Conservation (phyloP, 2,888 invertebrate species). For the Minunthozetes semirufus region DNA sequence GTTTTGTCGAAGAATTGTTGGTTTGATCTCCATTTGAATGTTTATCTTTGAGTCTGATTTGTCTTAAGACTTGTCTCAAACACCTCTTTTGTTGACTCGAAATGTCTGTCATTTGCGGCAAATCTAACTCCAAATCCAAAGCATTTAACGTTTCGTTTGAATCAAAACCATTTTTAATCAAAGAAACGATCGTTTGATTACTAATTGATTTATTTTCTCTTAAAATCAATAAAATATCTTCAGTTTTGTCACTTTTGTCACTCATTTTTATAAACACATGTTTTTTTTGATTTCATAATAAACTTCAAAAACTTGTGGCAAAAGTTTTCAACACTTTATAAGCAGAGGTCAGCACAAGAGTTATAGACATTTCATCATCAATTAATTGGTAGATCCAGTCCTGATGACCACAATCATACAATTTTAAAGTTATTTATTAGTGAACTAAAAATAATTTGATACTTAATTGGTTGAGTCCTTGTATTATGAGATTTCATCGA, state of each 20-base stretch:
- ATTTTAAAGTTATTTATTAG: too few species aligned
- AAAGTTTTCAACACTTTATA: too few species aligned
- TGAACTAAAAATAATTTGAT: too few species aligned
- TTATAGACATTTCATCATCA: too few species aligned
- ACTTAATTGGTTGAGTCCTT: too few species aligned
- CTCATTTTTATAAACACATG: not conserved
- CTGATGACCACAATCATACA: too few species aligned
- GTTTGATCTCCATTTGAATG: not conserved
- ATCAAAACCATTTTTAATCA: not conserved
- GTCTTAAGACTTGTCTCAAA: not conserved
- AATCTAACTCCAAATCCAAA: not conserved
- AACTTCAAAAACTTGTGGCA: too few species aligned
- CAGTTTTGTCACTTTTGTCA: not conserved
- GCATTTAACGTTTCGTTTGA: not conserved
- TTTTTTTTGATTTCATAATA: too few species aligned
- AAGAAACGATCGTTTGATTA: not conserved
- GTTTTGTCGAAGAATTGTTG: not conserved
- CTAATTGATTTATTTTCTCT: not conserved
- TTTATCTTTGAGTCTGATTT: not conserved
- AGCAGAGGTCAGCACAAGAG: too few species aligned
- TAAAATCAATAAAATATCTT: not conserved
- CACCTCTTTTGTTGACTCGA: not conserved
- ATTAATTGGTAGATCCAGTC: too few species aligned
- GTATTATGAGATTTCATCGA: too few species aligned
- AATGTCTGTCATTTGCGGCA: not conserved